phyloP scores from a whole-genome alignment of 1,140 invertebrate genomes.

The Drosophila jambulina region DNA sequence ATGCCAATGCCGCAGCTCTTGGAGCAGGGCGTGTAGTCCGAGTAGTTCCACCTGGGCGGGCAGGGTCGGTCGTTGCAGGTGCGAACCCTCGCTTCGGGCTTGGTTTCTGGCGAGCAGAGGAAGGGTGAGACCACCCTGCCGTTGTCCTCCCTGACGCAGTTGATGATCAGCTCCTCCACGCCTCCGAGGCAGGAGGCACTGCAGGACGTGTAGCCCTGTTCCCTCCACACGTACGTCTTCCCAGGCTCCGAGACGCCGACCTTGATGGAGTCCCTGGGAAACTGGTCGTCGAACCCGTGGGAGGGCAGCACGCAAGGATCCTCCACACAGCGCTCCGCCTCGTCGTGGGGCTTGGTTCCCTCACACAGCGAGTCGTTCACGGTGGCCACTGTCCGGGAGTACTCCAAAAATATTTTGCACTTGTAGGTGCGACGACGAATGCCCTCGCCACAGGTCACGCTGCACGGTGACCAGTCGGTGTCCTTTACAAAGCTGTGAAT shows the following conservation, averaged over 20 bases:
- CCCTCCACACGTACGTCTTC: constrained; percentile 93
- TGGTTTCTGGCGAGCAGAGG: constrained; percentile 92
- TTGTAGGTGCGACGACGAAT: constrained; percentile 91
- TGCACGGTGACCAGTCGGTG: constrained; percentile 94
- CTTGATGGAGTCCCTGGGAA: constrained; percentile 86
- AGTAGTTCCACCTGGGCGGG: constrained; percentile 94
- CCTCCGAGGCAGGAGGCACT: constrained; percentile 97
- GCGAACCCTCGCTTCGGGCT: constrained; percentile 94
- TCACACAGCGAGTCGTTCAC: constrained; percentile 95
- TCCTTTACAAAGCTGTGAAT: constrained; percentile 87
- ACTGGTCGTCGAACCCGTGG: constrained; percentile 88
- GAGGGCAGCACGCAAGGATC: constrained; percentile 89
- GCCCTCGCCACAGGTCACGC: constrained; percentile 95
- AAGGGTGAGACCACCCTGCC: constrained; percentile 93
- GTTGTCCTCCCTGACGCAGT: constrained; percentile 94
- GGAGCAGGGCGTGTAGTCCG: constrained; percentile 93
- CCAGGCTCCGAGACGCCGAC: constrained; percentile 87
- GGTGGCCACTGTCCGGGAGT: constrained; percentile 93
- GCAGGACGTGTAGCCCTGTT: constrained; percentile 94
- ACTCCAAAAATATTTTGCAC: constrained; percentile 97
- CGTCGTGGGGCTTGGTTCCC: constrained; percentile 92
- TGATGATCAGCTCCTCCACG: constrained; percentile 95
- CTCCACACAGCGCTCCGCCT: constrained; percentile 91
- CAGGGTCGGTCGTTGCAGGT: constrained; percentile 97
- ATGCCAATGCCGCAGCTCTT: constrained; percentile 97